Evolutionary conservation across 2,113 vertebrate species (phyloP), one percentile per base, ranked within the genome.

Genomic region (Canis aureus): DNA sequence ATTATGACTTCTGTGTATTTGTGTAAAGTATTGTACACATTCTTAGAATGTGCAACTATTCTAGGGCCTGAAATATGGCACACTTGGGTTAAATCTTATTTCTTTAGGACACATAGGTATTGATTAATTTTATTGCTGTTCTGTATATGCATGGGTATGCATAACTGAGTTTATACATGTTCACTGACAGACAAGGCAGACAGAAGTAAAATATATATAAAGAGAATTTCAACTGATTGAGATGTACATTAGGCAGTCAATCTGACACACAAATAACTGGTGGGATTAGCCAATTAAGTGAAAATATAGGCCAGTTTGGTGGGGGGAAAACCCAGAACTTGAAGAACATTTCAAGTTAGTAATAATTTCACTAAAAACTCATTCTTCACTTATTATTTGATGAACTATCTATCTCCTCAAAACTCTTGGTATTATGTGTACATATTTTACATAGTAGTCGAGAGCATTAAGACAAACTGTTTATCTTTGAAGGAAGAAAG

Each of bases 81-180:
- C 7, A 53, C 20, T 62, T 25, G 23, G 43, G 25, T 71, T 78
- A 66, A 22, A 66, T 59, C 92, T 92, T 2, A 53, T 89, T 94
- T 96, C 20, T 71, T 74, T 89, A 64, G 43, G 19, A 51, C 16
- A 51, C 53, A 88, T 80, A 71, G 1, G 15, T 69, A 64, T 57
- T 76, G 13, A 84, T 80, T 86, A 84, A 91, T 88, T 43, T 94
- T 83, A 92, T 23, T 57, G 57, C 25, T 87, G 35, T 83, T 12
- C 23, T 83, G 0, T 69, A 62, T 71, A 43, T 38, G 3, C 9
- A 51, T 67, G 27, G 22, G 0, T 81, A 32, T 53, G 13, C 29
- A 81, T 86, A 81, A 85, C 35, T 88, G 59, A 90, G 32, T 94
- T 96, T 83, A 64, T 62, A 67, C 29, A 35, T 69, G n/a, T 51